Evolutionary conservation across 2,113 vertebrate species (phyloP), one percentile per base, ranked within the genome.

Genomic region (Setophaga petechia): DNA sequence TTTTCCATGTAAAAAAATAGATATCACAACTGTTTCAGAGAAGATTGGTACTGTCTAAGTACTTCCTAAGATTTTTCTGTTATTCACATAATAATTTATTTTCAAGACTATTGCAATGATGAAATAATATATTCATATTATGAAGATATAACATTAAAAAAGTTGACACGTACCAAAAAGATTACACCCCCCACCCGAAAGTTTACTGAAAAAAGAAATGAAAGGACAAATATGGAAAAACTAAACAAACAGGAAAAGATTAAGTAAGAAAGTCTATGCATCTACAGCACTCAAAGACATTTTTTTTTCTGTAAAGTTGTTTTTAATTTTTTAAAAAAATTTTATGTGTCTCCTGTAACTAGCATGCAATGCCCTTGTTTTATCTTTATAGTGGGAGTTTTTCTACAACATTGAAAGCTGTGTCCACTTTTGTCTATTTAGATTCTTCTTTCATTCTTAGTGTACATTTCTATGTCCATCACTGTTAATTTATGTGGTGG

Each of bases 151-250:
- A 27, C 6, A 72, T 47, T 27, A 8, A 35, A 57, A 74, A 19
- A 37, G 3, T 37, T 39, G 9, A 22, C 18, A 21, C 0, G 10
- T 25, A 59, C 9, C 6, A 20, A 65, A 59, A 74, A 46, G 4
- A 23, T 30, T 49, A 47, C 2, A 4, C 3, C 4, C 5, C 1
- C 1, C 30, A 20, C 12, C 15, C 46, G 16, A 43, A 44, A 65
- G 9, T 6, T 39, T 47, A 47, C 10, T 35, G 19, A 18, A 68
- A 51, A 52, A 10, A 28, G 7, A 57, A 68, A 61, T 10, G 9
- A 3, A 54, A 19, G 11, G 9, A 6, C 9, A 27, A 71, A n/a
- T 17, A 1, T 6, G 4, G n/a, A 52, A 54, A 30, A 11, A 5
- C 1, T 2, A n/a, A 55, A 2, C 11, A 66, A 75, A 22, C 0